Evolutionary conservation across 1,140 invertebrate species (phyloP), one percentile per base, ranked within the genome.

Genomic region (Galleria mellonella): DNA sequence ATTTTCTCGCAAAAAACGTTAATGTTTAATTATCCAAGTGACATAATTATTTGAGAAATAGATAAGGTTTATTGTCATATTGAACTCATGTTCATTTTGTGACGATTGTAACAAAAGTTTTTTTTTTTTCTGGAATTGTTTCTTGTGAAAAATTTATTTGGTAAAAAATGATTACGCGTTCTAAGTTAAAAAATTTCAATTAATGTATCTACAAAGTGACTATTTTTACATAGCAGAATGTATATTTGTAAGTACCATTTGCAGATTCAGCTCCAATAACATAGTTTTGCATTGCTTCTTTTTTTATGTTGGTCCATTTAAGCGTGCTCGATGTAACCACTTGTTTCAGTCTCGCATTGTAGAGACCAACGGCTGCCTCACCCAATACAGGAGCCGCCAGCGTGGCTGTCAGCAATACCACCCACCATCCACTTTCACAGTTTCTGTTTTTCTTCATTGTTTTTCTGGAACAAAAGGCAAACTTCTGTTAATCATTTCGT

Each of bases 261-360:
- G 69, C 55, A 42, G 75, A 73, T 9, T 78, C 54, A 32, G 79
- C 77, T 42, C 78, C 82, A 11, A 65, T 42, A 10, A 85, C 74
- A 35, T 77, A 75, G 47, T 76, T 79, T 33, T 61, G 60, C 66
- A 76, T 82, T 5, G 64, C 57, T 58, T 85, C 79, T 51, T 72
- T 77, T 43, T 72, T 82, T 35, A 79, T 47, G 39, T 63, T 78
- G 1, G 65, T 57, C 79, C 79, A 85, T 51, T 74, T 77, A 4
- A 85, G 68, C 4, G 82, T 82, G 51, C 78, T 85, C 7, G 82
- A 85, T 2, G 82, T 85, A 13, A 70, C 65, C 9, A 83, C 65
- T 55, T 81, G 73, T 36, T 82, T 77, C 11, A 85, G 53, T 35
- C 59, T 71, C 0, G 77, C 62, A 33, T 78, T 78, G 43, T 63